phyloP scores from a whole-genome alignment of 2,888 invertebrate genomes.

The Pollenia angustigena region DNA sequence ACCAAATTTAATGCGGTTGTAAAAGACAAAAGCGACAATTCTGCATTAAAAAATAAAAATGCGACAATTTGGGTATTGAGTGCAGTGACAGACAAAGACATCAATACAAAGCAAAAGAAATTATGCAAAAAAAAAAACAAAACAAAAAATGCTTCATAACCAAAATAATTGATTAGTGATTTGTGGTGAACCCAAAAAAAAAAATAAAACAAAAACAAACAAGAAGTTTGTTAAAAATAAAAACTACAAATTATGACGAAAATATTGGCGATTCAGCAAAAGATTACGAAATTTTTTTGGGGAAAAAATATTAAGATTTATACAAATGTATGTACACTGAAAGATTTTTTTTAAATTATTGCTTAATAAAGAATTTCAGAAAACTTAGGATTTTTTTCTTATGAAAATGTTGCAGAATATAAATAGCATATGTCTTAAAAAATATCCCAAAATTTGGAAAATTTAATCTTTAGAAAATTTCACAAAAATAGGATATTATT shows the following conservation, averaged over 20 bases:
- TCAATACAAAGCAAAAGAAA: conserved; percentile 15
- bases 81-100: conserved; percentile 9
- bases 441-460: neutral
- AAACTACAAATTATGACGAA: neutral
- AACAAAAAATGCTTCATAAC: conserved; percentile 21
- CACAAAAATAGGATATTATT: too few species aligned
- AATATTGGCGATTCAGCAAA: conserved; percentile 64
- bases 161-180: conserved; percentile 61
- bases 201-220: neutral
- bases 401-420: neutral
- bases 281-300: conserved; percentile 56
- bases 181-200: neutral
- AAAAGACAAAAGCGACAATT: conserved; percentile 65
- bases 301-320: neutral
- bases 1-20: conserved; percentile 68
- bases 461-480: too few species aligned
- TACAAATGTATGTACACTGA: neutral
- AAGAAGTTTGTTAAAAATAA: conserved; percentile 14
- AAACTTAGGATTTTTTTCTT: neutral
- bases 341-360: neutral
- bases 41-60: conserved; percentile 64
- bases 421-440: neutral
- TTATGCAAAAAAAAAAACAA: neutral
- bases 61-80: conserved; percentile 68
- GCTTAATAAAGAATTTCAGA: neutral